These are phyloP conservation scores for pig (Sus scrofa) DNA, from an alignment of 2,113 vertebrate species.

Conservation along the genomic window DNA sequence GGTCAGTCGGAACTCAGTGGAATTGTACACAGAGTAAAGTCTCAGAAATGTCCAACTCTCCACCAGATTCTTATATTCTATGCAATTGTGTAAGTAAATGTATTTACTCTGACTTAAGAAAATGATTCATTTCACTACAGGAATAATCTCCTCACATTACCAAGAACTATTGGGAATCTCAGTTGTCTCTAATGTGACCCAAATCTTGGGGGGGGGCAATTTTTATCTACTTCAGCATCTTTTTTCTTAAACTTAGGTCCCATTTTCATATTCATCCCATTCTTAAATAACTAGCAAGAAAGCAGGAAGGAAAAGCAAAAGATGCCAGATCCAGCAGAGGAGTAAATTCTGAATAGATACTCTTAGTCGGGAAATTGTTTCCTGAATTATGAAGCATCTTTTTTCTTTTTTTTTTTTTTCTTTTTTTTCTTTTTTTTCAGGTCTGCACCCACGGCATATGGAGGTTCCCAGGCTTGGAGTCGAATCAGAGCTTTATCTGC, in stretches of 20 bases:
- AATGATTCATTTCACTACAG: neutral
- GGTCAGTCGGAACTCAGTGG: slow-evolving; percentile 83
- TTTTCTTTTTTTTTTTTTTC: no score
- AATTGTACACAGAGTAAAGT: slow-evolving; percentile 84
- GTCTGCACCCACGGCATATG: no score
- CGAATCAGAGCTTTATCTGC: no score
- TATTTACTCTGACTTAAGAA: neutral
- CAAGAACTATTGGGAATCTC: neutral
- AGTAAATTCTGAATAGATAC: neutral
- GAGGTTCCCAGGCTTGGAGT: no score
- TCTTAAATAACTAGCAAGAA: neutral
- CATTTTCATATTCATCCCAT: neutral
- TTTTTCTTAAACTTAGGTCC: neutral
- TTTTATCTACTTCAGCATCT: neutral
- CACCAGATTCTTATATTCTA: slow-evolving; percentile 93
- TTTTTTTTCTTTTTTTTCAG: neutral
- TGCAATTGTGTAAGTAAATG: slow-evolving; percentile 92
- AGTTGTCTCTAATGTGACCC: neutral
- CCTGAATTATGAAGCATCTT: neutral
- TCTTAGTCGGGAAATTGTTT: neutral
- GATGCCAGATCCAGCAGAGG: neutral
- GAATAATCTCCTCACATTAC: neutral
- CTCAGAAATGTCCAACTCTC: slow-evolving; percentile 88
- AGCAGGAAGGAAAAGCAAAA: neutral
- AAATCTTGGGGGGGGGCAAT: neutral